Percentiles rank a stretch among this genome's conserved stretches.
Conservation (phyloP, 1,140 invertebrate species). For the Tetraneura akinire region DNA sequence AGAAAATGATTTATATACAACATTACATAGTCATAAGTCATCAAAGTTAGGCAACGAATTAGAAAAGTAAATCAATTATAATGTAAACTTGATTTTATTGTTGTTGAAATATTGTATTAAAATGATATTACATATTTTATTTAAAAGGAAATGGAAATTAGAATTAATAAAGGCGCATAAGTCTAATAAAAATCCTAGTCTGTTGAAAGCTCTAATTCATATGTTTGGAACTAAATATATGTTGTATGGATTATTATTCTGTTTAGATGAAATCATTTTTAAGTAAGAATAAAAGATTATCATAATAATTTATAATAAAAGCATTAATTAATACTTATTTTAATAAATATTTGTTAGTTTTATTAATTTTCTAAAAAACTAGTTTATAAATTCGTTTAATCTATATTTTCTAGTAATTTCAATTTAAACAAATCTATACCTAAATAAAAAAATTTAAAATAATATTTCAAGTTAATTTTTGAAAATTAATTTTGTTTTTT, state of each 20-base stretch:
- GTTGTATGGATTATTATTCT: conserved; percentile 62
- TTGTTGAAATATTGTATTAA: neutral
- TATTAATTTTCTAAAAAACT: too few relatives aligned
- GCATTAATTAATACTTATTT: too few relatives aligned
- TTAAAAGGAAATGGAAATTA: conserved; percentile 54
- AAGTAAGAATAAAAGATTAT: conserved; percentile 53
- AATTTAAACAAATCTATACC: too few relatives aligned
- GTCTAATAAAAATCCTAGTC: conserved; percentile 60
- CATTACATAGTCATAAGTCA: conserved; percentile 67
- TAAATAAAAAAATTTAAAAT: too few relatives aligned
- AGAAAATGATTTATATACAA: conserved; percentile 69
- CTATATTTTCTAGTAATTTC: too few relatives aligned
- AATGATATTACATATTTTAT: too few relatives aligned
- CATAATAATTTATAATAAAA: too few relatives aligned
- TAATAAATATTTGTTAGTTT: too few relatives aligned
- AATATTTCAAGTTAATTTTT: too few relatives aligned
- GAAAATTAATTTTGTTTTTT: too few relatives aligned
- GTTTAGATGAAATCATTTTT: conserved; percentile 62
- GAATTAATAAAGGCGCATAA: conserved; percentile 57
- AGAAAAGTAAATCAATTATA: conserved; percentile 55
- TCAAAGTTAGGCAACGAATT: conserved; percentile 64
- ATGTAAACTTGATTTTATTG: too few relatives aligned
- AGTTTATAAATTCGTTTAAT: too few relatives aligned
- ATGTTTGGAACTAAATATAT: conserved; percentile 63
- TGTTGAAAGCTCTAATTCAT: conserved; percentile 62